Conservation (phyloP, 2,888 invertebrate species). For the Rhamphomyia laevipes region DNA sequence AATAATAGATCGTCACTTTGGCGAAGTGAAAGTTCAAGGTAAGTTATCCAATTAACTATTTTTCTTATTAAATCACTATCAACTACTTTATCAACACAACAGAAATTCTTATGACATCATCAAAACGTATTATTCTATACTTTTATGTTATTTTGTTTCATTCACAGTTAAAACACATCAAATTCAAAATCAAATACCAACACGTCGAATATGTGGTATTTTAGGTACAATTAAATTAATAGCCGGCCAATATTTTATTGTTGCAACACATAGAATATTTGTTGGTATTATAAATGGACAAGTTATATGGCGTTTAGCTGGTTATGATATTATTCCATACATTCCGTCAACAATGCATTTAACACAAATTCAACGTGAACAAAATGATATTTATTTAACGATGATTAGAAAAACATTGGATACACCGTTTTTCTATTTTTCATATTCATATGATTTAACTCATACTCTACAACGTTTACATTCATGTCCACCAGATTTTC, state of each 20-base stretch:
- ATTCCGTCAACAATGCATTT: slow-evolving; percentile 74
- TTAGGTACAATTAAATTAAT: slow-evolving; percentile 74
- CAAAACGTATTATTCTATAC: no score
- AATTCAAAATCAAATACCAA: slow-evolving; percentile 49
- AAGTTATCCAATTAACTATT: slow-evolving; percentile 17
- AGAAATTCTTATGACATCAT: neutral
- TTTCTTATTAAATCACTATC: neutral
- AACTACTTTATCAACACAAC: neutral
- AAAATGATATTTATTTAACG: slow-evolving; percentile 70
- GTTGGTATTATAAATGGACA: slow-evolving; percentile 73
- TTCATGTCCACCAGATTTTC: slow-evolving; percentile 71
- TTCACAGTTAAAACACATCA: slow-evolving; percentile 44
- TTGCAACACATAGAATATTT: slow-evolving; percentile 69
- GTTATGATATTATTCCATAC: slow-evolving; percentile 77
- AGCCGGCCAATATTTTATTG: slow-evolving; percentile 76
- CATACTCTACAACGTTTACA: slow-evolving; percentile 82
- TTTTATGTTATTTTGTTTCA: neutral
- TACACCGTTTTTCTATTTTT: slow-evolving; percentile 85
- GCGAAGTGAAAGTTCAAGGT: slow-evolving; percentile 61
- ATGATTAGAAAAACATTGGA: slow-evolving; percentile 75
- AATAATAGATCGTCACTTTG: slow-evolving; percentile 71
- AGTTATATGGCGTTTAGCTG: slow-evolving; percentile 65
- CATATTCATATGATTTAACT: slow-evolving; percentile 85
- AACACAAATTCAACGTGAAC: slow-evolving; percentile 67
- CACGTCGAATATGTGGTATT: slow-evolving; percentile 72